These are phyloP conservation scores for Pammene fasciana DNA, from an alignment of 2,888 invertebrate genomes.

Conservation along the genomic window DNA sequence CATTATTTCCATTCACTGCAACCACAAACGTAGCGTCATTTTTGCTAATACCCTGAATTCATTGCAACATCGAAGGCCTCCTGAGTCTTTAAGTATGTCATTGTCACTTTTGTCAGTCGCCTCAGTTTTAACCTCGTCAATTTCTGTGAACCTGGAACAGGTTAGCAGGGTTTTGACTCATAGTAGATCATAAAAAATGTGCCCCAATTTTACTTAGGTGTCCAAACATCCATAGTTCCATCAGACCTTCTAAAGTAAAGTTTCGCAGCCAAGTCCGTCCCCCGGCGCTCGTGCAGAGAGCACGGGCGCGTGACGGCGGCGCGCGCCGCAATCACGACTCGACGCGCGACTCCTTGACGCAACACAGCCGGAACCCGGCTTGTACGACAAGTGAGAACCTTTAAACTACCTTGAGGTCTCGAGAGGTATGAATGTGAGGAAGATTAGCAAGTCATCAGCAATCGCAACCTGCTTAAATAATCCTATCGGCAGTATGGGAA, in stretches of 20 bases:
- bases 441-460: neutral
- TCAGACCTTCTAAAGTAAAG: neutral
- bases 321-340: slow-evolving; percentile 78
- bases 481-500: neutral
- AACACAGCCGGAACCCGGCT: slow-evolving; percentile 53
- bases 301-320: slow-evolving; percentile 78
- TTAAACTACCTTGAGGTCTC: neutral
- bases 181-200: too few species aligned
- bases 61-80: too few species aligned
- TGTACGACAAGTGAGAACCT: slow-evolving; percentile 2
- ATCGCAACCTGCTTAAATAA: neutral
- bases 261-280: slow-evolving; percentile 53
- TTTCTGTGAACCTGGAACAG: too few species aligned
- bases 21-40: too few species aligned
- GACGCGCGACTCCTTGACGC: slow-evolving; percentile 75
- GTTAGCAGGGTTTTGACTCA: too few species aligned
- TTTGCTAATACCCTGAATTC: too few species aligned
- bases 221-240: neutral
- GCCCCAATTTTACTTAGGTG: too few species aligned
- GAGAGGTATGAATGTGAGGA: neutral
- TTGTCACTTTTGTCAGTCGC: too few species aligned
- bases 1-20: too few species aligned
- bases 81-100: too few species aligned
- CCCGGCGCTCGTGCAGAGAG: slow-evolving; percentile 71
- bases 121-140: too few species aligned